These are phyloP conservation scores for Sebastolobus altivelis DNA, from an alignment of 2,797 vertebrate species.

Conservation along the genomic window DNA sequence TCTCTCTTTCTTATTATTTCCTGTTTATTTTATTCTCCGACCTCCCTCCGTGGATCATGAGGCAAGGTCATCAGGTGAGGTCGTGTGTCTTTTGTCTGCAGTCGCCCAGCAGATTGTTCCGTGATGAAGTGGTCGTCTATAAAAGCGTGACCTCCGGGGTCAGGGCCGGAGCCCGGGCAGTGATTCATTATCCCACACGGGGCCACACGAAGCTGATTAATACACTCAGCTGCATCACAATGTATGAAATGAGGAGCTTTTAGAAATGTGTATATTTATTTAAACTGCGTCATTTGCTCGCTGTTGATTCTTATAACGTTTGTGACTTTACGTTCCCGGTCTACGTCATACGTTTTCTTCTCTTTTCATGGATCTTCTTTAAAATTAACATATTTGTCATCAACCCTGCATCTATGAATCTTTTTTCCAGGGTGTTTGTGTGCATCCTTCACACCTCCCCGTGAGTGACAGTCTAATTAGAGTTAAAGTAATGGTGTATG, in stretches of 20 bases:
- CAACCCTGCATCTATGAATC: conserved; percentile 11
- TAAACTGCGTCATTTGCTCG: not conserved
- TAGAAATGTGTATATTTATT: not conserved
- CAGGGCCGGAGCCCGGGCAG: conserved; percentile 76
- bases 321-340: not conserved
- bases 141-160: conserved; percentile 81
- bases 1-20: conserved; percentile 38
- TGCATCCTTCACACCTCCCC: conserved; percentile 32
- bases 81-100: conserved; percentile 78
- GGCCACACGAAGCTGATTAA: conserved; percentile 56
- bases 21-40: conserved; percentile 72
- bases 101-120: conserved; percentile 75
- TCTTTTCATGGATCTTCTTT: not conserved
- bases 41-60: conserved; percentile 70
- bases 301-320: not conserved
- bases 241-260: conserved; percentile 19
- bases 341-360: not conserved
- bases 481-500: conserved; percentile 72
- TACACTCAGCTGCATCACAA: conserved; percentile 36
- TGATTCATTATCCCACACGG: conserved; percentile 77
- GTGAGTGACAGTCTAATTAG: conserved; percentile 76
- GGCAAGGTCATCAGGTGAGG: conserved; percentile 78
- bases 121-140: conserved; percentile 85
- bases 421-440: conserved; percentile 4
- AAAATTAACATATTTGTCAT: conserved; percentile 27